Percentiles rank a stretch among this genome's conserved stretches.
These are phyloP conservation scores for Falco rusticolus DNA, from an alignment of 2,797 vertebrate species.

Conservation along the genomic window DNA sequence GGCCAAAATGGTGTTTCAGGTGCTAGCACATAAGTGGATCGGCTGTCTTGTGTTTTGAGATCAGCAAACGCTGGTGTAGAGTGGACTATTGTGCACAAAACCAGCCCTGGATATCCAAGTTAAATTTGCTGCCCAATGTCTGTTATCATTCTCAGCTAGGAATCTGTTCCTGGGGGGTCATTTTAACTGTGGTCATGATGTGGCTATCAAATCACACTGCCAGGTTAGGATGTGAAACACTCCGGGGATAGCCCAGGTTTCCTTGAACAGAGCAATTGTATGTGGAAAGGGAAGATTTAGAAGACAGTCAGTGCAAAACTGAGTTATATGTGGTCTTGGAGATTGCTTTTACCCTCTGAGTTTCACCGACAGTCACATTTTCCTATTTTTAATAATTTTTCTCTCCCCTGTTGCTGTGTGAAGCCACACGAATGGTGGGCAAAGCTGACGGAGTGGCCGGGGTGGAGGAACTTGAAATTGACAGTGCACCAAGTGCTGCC, in stretches of 20 bases:
- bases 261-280: neutral
- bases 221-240: neutral
- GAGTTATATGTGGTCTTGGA: neutral
- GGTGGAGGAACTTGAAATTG: conserved; percentile 1
- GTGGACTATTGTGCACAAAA: neutral
- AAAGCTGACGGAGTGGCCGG: neutral
- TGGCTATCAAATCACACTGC: neutral
- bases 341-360: neutral
- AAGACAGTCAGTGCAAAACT: neutral
- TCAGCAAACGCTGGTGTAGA: neutral
- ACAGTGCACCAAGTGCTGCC: neutral
- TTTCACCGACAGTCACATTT: conserved; percentile 44
- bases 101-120: neutral
- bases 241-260: neutral
- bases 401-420: neutral
- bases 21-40: neutral
- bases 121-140: neutral
- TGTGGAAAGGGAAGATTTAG: neutral
- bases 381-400: conserved; percentile 48
- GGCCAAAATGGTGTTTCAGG: neutral
- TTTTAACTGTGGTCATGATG: conserved; percentile 6
- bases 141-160: neutral
- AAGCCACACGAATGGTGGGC: neutral
- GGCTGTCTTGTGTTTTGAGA: neutral
- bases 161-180: neutral